These are phyloP conservation scores for Heterotilapia buettikoferi DNA, from an alignment of 2,113 vertebrate species.

Conservation along the genomic window DNA sequence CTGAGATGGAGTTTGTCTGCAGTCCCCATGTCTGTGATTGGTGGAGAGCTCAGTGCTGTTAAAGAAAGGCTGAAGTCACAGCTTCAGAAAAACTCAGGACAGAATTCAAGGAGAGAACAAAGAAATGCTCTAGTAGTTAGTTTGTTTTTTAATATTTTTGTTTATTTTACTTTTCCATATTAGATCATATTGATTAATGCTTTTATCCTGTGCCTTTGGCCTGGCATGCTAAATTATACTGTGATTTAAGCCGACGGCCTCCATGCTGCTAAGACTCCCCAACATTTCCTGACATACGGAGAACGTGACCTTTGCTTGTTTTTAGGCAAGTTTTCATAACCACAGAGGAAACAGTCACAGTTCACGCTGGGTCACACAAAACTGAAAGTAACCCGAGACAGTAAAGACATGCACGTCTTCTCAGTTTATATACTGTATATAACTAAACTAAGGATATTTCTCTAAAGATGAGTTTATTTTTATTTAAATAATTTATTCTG, in stretches of 20 bases:
- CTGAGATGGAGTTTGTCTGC: background rate
- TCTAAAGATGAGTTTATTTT: background rate
- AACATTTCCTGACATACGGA: background rate
- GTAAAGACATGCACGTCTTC: background rate
- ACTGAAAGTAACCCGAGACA: background rate
- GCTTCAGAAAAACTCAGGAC: background rate
- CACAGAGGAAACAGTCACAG: background rate
- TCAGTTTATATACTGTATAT: background rate
- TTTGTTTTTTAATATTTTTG: background rate
- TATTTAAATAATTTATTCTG: background rate
- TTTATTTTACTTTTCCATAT: background rate
- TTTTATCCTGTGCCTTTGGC: accelerated
- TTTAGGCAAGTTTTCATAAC: background rate
- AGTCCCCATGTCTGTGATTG: background rate
- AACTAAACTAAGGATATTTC: background rate
- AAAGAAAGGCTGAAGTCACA: accelerated
- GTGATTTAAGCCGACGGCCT: background rate
- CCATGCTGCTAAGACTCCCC: background rate
- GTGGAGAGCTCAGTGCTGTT: background rate
- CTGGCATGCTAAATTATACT: background rate
- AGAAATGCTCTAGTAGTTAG: background rate
- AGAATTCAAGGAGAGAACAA: background rate
- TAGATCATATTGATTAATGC: accelerated
- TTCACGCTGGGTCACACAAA: background rate
- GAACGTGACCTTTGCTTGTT: background rate